Percentiles rank a stretch among this genome's conserved stretches.
Evolutionary conservation across 2,888 invertebrate genomes (phyloP).

Genomic region (Lumbricus terrestris): DNA sequence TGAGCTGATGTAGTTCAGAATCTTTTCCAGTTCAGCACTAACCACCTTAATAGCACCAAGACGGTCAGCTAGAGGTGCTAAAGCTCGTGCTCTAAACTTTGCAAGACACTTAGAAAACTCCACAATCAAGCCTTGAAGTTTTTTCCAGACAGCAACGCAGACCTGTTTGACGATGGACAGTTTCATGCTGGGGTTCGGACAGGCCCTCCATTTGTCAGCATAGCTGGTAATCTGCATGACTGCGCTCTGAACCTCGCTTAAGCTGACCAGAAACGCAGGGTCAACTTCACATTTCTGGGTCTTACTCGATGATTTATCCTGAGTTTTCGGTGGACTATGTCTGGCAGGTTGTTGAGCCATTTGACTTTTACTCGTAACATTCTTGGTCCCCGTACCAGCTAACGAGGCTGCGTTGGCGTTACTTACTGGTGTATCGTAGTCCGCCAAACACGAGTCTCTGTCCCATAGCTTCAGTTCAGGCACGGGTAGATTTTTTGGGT

Average conservation of each 20-base stretch:
- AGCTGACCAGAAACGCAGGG: background rate
- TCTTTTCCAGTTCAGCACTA: background rate
- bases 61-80: background rate
- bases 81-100: background rate
- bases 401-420: background rate
- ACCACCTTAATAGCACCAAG: background rate
- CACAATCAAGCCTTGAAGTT: slow-evolving; percentile 18
- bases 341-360: background rate
- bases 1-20: background rate
- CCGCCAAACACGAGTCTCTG: background rate
- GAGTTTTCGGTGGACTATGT: background rate
- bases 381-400: background rate
- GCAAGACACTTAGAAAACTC: slow-evolving; percentile 22
- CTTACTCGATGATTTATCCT: background rate
- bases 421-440: background rate
- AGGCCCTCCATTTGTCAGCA: slow-evolving; percentile 15
- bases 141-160: slow-evolving; percentile 23
- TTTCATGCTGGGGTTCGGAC: background rate
- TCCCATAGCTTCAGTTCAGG: background rate
- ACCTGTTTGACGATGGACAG: slow-evolving; percentile 17
- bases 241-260: background rate
- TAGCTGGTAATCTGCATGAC: background rate
- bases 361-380: background rate
- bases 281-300: background rate
- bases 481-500: background rate